Evolutionary conservation across 2,888 invertebrate genomes (phyloP).

Genomic region (Sphinx pinastri): DNA sequence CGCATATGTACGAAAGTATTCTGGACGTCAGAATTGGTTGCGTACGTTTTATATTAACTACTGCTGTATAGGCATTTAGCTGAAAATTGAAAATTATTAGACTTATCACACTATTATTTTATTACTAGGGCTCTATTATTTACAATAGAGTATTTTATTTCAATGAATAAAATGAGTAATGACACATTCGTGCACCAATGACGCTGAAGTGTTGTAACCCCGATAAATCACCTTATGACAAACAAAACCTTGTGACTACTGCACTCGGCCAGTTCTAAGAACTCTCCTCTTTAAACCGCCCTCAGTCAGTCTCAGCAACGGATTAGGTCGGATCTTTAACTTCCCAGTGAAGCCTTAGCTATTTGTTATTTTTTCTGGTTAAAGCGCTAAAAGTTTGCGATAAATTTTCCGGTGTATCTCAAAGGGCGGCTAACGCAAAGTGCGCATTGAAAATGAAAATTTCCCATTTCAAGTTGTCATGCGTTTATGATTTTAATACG

Average conservation of each 20-base stretch:
- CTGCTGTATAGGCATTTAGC: not conserved
- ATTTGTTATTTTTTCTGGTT: not conserved
- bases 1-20: not conserved
- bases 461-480: not conserved
- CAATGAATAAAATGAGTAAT: not conserved
- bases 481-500: constrained; percentile 1
- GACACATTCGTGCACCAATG: not conserved
- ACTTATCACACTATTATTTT: not conserved
- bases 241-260: not conserved
- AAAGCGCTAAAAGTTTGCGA: not conserved
- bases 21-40: not conserved
- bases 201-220: not conserved
- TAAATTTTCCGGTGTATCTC: not conserved
- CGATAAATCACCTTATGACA: not conserved
- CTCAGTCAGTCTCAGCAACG: not conserved
- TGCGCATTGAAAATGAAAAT: not conserved
- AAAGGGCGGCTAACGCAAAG: not conserved
- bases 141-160: not conserved
- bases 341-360: not conserved
- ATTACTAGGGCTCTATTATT: too few relatives aligned
- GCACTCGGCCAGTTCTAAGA: not conserved
- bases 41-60: not conserved
- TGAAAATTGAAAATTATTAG: too few relatives aligned
- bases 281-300: not conserved
- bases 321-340: not conserved